phyloP scores from a whole-genome alignment of 2,113 vertebrate genomes.

The Pavo muticus region DNA sequence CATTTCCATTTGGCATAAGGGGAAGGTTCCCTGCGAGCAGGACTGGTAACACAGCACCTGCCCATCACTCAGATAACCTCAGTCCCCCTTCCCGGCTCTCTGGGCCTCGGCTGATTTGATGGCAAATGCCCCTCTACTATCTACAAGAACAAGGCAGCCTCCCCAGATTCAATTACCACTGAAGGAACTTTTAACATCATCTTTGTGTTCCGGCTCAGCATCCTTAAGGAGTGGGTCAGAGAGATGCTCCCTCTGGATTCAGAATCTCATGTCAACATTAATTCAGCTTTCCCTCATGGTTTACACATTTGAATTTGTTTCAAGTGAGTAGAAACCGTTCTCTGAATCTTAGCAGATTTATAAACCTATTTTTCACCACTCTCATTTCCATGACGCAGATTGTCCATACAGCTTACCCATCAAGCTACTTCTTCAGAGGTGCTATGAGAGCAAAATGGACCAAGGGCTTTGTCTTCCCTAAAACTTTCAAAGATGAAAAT shows the following conservation, averaged over 20 bases:
- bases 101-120: background rate
- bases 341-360: background rate
- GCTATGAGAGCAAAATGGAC: background rate
- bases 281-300: background rate
- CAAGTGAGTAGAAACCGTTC: constrained; percentile 42
- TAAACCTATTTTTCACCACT: background rate
- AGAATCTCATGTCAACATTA: constrained; percentile 6
- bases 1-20: background rate
- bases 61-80: background rate
- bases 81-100: background rate
- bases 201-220: background rate
- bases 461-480: background rate
- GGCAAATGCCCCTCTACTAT: background rate
- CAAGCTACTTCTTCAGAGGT: background rate
- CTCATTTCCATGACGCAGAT: background rate
- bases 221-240: background rate
- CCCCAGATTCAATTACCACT: background rate
- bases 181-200: background rate
- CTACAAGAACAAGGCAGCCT: background rate
- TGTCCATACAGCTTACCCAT: background rate
- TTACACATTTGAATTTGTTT: constrained; percentile 10
- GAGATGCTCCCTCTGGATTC: background rate
- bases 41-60: background rate
- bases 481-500: background rate
- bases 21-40: background rate